phyloP scores from a whole-genome alignment of 1,140 invertebrate species.

The Portunus trituberculatus region DNA sequence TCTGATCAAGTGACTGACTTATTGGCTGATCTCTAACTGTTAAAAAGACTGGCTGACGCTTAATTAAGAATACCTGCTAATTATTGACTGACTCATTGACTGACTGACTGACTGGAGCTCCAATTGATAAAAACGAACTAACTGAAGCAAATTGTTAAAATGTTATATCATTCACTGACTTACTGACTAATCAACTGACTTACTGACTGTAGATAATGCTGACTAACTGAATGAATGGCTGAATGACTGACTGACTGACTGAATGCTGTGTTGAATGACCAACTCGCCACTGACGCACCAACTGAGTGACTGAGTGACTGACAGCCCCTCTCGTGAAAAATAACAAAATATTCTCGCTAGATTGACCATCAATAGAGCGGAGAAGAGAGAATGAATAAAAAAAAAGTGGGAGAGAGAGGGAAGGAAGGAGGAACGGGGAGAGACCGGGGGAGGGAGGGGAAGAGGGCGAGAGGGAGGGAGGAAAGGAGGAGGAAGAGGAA shows the following conservation, averaged over 20 bases:
- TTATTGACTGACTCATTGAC: background rate
- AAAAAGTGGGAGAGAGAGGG: background rate
- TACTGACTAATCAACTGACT: background rate
- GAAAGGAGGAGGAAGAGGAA: background rate
- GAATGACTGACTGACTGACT: constrained; percentile 6
- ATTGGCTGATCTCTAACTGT: too few relatives aligned
- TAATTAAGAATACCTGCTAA: too few relatives aligned
- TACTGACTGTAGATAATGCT: background rate
- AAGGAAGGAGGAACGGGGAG: background rate
- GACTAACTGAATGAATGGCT: background rate
- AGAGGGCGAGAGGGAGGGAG: background rate
- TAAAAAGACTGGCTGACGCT: too few relatives aligned
- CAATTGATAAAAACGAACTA: background rate
- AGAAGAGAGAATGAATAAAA: background rate
- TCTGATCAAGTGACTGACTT: too few relatives aligned
- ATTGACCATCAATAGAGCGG: background rate
- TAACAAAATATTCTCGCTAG: constrained; percentile 15
- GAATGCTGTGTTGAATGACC: background rate
- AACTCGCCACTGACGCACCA: background rate
- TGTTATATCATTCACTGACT: background rate
- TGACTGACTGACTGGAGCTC: too few relatives aligned
- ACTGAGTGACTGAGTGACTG: background rate
- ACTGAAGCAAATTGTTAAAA: background rate
- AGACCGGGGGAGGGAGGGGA: background rate
- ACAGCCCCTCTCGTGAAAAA: constrained; percentile 11